A percentile compares a stretch with the other conserved stretches of the same genome.
Evolutionary conservation across 2,888 invertebrate genomes (phyloP).

Genomic region (Julus scanicus): DNA sequence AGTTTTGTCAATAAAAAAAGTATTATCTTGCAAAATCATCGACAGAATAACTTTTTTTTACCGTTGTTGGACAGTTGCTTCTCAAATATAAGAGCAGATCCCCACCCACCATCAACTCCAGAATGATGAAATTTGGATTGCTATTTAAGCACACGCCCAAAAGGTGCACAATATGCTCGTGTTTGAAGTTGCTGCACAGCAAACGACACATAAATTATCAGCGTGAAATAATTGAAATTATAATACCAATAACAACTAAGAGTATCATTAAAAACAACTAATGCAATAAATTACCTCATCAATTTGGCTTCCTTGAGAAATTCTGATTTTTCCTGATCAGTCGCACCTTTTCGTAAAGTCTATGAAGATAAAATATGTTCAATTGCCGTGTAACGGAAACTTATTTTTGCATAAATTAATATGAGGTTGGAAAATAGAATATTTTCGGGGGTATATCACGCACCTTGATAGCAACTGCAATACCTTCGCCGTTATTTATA

Average conservation of each 20-base stretch:
- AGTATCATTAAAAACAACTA: neutral
- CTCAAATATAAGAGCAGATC: constrained; percentile 92
- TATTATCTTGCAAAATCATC: neutral
- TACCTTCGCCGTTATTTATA: constrained; percentile 69
- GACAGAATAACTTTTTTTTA: constrained; percentile 65
- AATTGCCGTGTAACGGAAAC: neutral
- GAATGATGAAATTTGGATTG: constrained; percentile 91
- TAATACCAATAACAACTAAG: too few relatives aligned
- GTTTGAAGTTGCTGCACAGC: constrained; percentile 82
- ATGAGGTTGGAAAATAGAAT: too few relatives aligned
- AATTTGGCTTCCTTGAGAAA: constrained; percentile 96
- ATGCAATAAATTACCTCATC: constrained; percentile 74
- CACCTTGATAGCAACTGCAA: constrained; percentile 91
- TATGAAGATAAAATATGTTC: constrained; percentile 64
- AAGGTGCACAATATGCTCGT: constrained; percentile 91
- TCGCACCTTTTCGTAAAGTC: constrained; percentile 91
- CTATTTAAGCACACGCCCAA: constrained; percentile 95
- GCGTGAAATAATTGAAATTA: neutral
- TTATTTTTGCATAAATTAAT: neutral
- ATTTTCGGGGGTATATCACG: constrained; percentile 19
- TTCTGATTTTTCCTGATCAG: constrained; percentile 88
- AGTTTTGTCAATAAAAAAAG: neutral
- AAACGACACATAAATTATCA: too few relatives aligned
- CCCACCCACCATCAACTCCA: constrained; percentile 98
- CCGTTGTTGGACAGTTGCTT: constrained; percentile 80